Conservation (phyloP, 1,140 invertebrate species). For the Drosophila mauritiana region DNA sequence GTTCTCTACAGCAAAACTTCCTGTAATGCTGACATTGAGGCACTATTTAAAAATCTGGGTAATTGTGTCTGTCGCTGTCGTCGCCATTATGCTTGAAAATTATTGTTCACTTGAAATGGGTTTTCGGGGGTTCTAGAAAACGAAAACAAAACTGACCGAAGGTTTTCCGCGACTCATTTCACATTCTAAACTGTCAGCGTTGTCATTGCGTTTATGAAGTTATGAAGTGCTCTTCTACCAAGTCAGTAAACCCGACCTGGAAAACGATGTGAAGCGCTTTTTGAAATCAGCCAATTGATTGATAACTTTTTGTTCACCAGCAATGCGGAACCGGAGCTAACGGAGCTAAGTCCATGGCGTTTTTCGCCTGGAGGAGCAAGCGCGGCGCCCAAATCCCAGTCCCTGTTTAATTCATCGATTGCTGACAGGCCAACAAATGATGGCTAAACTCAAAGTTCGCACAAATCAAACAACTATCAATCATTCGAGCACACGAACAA, state of each 20-base stretch:
- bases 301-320: conserved; percentile 49
- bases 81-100: conserved; percentile 52
- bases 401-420: conserved; percentile 16
- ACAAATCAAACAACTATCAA: conserved; percentile 74
- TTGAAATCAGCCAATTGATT: conserved; percentile 11
- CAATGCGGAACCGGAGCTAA: conserved; percentile 74
- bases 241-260: conserved; percentile 10
- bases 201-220: conserved; percentile 39
- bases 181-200: conserved; percentile 60
- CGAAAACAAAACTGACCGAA: conserved; percentile 38
- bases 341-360: conserved; percentile 20
- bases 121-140: conserved; percentile 63
- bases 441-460: conserved; percentile 66
- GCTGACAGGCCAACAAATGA: conserved; percentile 65
- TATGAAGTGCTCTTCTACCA: conserved; percentile 33
- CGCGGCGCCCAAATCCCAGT: conserved; percentile 36
- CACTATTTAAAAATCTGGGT: conserved; percentile 63
- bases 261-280: conserved; percentile 18
- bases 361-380: conserved; percentile 30
- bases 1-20: conserved; percentile 32
- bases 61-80: conserved; percentile 63
- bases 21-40: conserved; percentile 70
- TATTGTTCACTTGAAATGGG: conserved; percentile 61
- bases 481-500: conserved; percentile 49
- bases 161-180: conserved; percentile 65